Evolutionary conservation across 2,797 vertebrate genomes (phyloP).

Genomic region (Sciurus carolinensis): DNA sequence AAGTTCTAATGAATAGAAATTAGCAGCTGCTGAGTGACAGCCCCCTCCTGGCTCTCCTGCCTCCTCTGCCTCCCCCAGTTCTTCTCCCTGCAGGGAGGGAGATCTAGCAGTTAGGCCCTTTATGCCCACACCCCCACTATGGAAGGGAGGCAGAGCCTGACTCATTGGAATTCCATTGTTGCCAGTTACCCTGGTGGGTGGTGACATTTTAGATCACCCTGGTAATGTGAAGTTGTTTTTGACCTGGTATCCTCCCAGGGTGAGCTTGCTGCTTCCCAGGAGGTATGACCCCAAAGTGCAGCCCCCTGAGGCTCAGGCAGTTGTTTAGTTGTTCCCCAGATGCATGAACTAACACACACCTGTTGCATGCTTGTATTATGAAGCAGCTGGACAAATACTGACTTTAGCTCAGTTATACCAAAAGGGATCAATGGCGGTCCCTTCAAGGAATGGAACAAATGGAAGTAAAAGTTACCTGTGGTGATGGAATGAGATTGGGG

Average conservation of each 20-base stretch:
- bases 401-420: neutral
- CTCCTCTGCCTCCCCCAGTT: constrained; percentile 46
- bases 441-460: neutral
- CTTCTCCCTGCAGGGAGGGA: constrained; percentile 60
- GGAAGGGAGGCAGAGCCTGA: constrained; percentile 75
- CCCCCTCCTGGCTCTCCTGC: constrained; percentile 70
- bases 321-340: constrained; percentile 51
- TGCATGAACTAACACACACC: constrained; percentile 85
- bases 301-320: neutral
- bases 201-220: constrained; percentile 74
- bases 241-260: neutral
- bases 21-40: constrained; percentile 82
- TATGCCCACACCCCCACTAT: constrained; percentile 65
- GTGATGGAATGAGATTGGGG: neutral
- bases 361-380: neutral
- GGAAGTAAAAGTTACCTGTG: neutral
- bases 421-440: neutral
- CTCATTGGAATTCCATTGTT: constrained; percentile 79
- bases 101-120: constrained; percentile 49
- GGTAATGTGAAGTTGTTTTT: constrained; percentile 49
- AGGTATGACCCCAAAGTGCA: neutral
- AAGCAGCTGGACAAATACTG: neutral
- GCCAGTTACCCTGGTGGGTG: constrained; percentile 61
- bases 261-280: constrained; percentile 65
- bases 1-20: constrained; percentile 83